Percentiles rank a stretch among this genome's conserved stretches.
Conservation (phyloP, 1,140 invertebrate species). For the Drosophila teissieri region DNA sequence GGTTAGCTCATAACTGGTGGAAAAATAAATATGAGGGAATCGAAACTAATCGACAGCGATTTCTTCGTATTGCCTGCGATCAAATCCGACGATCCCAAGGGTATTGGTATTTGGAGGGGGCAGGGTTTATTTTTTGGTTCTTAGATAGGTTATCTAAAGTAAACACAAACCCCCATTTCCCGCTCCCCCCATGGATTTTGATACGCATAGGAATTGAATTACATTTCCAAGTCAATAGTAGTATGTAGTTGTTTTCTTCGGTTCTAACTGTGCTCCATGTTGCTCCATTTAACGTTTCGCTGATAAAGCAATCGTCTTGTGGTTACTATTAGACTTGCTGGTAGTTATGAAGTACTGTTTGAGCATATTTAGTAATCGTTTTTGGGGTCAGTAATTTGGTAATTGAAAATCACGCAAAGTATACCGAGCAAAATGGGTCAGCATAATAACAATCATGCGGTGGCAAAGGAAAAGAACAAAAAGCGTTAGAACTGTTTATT, state of each 20-base stretch:
- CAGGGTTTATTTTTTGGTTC: background rate
- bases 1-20: conserved; percentile 52
- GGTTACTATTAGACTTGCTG: conserved; percentile 11
- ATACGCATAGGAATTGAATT: background rate
- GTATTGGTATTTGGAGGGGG: conserved; percentile 12
- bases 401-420: conserved; percentile 62
- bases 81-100: conserved; percentile 10
- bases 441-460: conserved; percentile 21
- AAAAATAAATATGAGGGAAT: conserved; percentile 44
- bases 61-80: conserved; percentile 29
- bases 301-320: conserved; percentile 65
- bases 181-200: conserved; percentile 35
- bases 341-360: conserved; percentile 26
- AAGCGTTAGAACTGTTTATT: conserved; percentile 41
- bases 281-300: conserved; percentile 20
- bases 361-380: conserved; percentile 47
- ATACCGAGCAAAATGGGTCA: conserved; percentile 60
- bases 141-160: conserved; percentile 62
- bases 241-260: conserved; percentile 26
- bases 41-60: conserved; percentile 14
- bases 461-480: conserved; percentile 26
- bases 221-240: conserved; percentile 35
- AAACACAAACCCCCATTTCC: conserved; percentile 28
- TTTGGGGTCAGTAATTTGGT: conserved; percentile 79
- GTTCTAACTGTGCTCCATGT: conserved; percentile 36